Percentiles rank a stretch among this genome's conserved stretches.
phyloP scores from a whole-genome alignment of 1,140 invertebrate species.

The Drosophila arawakana region DNA sequence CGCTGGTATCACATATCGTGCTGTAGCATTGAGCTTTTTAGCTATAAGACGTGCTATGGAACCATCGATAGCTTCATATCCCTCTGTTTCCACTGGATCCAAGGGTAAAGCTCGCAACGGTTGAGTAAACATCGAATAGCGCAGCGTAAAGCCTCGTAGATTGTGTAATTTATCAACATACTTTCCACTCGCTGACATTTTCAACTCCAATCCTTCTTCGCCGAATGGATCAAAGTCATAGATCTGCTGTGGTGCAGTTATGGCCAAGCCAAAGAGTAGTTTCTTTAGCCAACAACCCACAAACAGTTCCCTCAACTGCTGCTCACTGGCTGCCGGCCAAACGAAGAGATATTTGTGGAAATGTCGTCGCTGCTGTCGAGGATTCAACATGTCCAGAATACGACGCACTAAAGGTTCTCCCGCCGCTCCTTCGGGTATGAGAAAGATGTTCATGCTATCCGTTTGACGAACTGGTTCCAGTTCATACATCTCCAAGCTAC shows the following conservation, averaged over 20 bases:
- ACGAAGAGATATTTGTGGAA: constrained; percentile 75
- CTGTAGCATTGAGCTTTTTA: constrained; percentile 60
- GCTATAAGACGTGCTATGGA: constrained; percentile 52
- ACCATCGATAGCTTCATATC: constrained; percentile 65
- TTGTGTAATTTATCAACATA: constrained; percentile 62
- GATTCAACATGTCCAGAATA: constrained; percentile 67
- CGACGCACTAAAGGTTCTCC: constrained; percentile 44
- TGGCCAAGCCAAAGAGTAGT: constrained; percentile 62
- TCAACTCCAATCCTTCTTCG: constrained; percentile 43
- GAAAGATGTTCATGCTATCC: constrained; percentile 67
- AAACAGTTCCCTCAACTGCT: constrained; percentile 52
- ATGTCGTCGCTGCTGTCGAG: constrained; percentile 56
- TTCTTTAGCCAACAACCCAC: constrained; percentile 55
- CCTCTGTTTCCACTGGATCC: constrained; percentile 26
- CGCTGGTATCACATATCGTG: constrained; percentile 55
- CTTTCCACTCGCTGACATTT: neutral
- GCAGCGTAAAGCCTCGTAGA: constrained; percentile 56
- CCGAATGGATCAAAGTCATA: constrained; percentile 76
- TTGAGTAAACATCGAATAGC: constrained; percentile 73
- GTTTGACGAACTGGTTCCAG: constrained; percentile 58
- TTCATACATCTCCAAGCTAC: constrained; percentile 49
- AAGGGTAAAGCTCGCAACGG: constrained; percentile 60
- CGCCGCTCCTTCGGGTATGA: constrained; percentile 30
- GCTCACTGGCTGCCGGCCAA: constrained; percentile 51
- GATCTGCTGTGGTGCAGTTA: constrained; percentile 33